Conservation (phyloP, 1,140 invertebrate species). For the Venustaconcha ellipsiformis region DNA sequence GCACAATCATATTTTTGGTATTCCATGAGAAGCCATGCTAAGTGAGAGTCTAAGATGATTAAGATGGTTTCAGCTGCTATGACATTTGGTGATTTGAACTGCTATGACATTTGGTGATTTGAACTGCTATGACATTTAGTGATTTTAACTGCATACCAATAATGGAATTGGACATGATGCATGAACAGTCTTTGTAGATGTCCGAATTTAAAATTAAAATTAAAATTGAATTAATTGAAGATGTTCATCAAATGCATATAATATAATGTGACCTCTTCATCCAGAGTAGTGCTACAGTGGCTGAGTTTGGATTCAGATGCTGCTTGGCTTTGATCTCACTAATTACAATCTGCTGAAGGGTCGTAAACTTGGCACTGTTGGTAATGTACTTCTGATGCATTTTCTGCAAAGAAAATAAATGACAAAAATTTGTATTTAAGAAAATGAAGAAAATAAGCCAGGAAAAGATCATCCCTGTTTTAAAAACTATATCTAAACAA, state of each 20-base stretch:
- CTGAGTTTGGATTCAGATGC: slow-evolving; percentile 60
- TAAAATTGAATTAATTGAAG: not conserved
- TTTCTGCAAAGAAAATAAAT: slow-evolving; percentile 57
- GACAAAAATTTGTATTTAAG: not conserved
- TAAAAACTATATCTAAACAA: no score
- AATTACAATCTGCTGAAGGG: slow-evolving; percentile 65
- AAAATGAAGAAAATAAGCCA: not conserved
- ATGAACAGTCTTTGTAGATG: not conserved
- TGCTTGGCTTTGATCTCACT: slow-evolving; percentile 57
- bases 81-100: no score
- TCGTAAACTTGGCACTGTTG: slow-evolving; percentile 50
- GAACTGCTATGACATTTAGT: no score
- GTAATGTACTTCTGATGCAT: slow-evolving; percentile 64
- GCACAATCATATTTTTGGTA: no score
- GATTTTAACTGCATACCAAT: no score
- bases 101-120: no score
- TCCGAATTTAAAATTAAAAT: not conserved
- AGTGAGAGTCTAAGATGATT: not conserved
- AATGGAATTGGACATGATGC: not conserved
- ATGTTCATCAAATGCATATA: not conserved
- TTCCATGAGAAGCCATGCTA: not conserved
- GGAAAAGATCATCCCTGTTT: no score
- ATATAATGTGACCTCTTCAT: slow-evolving; percentile 62
- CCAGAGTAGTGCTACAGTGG: slow-evolving; percentile 67
- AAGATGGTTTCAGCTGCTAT: not conserved